Evolutionary conservation across 2,113 vertebrate genomes (phyloP).

Genomic region (Sterna hirundo): DNA sequence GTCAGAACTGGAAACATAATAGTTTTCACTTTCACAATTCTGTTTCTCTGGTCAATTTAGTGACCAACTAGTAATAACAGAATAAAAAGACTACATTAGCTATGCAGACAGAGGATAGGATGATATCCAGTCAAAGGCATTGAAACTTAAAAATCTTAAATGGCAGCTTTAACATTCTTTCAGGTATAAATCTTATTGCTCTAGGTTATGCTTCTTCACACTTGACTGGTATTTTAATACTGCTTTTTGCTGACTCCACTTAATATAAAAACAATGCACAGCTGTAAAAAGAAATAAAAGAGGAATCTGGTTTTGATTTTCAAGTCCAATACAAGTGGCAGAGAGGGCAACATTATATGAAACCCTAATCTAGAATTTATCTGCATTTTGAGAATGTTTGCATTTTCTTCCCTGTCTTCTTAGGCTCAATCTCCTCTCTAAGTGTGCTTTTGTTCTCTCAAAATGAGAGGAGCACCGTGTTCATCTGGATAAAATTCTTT

Average conservation of each 20-base stretch:
- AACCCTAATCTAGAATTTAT: constrained; percentile 19
- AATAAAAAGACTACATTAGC: constrained; percentile 76
- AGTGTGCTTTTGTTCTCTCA: background rate
- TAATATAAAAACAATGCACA: constrained; percentile 50
- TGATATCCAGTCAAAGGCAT: constrained; percentile 50
- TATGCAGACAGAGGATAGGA: constrained; percentile 59
- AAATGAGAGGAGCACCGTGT: background rate
- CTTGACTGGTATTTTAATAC: constrained; percentile 61
- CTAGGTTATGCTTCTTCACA: constrained; percentile 56
- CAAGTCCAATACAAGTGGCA: constrained; percentile 23
- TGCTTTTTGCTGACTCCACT: constrained; percentile 59
- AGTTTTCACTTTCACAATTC: constrained; percentile 82
- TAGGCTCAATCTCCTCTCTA: background rate
- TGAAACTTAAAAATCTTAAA: constrained; percentile 66
- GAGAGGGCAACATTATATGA: constrained; percentile 28
- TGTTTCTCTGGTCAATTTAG: constrained; percentile 81
- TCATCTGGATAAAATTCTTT: background rate
- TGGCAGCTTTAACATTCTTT: constrained; percentile 44
- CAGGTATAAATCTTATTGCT: constrained; percentile 55
- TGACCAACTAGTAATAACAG: constrained; percentile 80
- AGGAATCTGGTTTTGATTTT: constrained; percentile 4
- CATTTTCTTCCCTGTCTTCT: background rate
- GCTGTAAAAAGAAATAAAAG: constrained; percentile 52
- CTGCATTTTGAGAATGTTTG: constrained; percentile 30
- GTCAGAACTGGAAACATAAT: constrained; percentile 82